phyloP scores from a whole-genome alignment of 2,113 vertebrate species.

The Melanerpes aurifrons region DNA sequence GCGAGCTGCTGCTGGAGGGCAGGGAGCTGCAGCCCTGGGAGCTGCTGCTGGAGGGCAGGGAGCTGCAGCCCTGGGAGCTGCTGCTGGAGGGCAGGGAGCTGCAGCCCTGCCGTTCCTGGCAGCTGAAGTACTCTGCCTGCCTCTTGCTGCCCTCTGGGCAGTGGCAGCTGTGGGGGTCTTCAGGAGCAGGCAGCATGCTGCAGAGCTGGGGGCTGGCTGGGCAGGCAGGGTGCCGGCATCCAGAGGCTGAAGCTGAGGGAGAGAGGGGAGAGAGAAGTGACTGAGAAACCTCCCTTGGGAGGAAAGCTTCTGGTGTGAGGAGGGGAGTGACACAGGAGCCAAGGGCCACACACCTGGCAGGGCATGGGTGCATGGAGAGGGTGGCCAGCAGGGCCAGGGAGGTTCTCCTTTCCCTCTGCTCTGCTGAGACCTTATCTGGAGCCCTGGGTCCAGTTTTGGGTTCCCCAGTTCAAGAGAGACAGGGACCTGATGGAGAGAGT shows the following conservation, averaged over 20 bases:
- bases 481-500: no score
- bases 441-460: no score
- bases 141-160: slow-evolving; percentile 73
- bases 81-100: neutral
- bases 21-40: slow-evolving; percentile 49
- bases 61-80: slow-evolving; percentile 44
- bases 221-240: slow-evolving; percentile 32
- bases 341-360: no score
- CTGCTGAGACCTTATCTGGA: no score
- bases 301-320: neutral
- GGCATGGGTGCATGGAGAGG: no score
- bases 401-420: no score
- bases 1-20: slow-evolving; percentile 44
- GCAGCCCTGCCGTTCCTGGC: slow-evolving; percentile 72
- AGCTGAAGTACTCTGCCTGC: slow-evolving; percentile 61
- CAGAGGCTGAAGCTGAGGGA: slow-evolving; percentile 16
- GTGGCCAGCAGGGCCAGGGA: no score
- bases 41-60: no score
- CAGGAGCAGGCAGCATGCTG: slow-evolving; percentile 45
- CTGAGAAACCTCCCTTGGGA: no score
- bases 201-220: slow-evolving; percentile 35
- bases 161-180: slow-evolving; percentile 63
- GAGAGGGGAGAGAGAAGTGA: neutral
- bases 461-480: no score
- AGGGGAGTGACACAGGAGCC: neutral